Evolutionary conservation across 1,140 invertebrate genomes (phyloP), one percentile per base, ranked within the genome.

Genomic region (Cyclina sinensis): DNA sequence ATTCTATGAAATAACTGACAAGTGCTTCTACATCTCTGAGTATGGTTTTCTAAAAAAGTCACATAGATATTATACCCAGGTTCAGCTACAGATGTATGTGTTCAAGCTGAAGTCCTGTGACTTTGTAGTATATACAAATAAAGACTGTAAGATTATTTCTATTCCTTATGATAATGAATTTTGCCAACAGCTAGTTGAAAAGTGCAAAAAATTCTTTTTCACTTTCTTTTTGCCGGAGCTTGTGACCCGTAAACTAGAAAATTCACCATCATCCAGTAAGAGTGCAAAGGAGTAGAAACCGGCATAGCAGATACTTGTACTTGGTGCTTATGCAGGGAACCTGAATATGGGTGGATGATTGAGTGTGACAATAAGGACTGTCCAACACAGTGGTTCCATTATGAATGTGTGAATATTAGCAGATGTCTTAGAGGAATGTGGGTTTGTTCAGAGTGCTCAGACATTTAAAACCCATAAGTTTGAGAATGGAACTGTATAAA

Each of bases 381-480:
- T 54, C 30, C 35, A 14, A 84, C 43, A 51, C 62, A 73, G n/a
- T 85, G 82, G 82, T 85, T 85, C 32, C 65, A 85, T 24, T 85
- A 73, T 37, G 32, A 37, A 30, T 85, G 82, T 85, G 68, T 85
- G 30, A 74, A 74, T 14, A 51, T 73, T 9, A 46, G 59, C 16
- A 73, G 59, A 32, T 27, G 32, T n/a, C 82, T 43, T 74, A 51
- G 48, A 30, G 68, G 82, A 21, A 85, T 74, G 32, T 85, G 82
- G 82, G 21, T 65, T 30, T 85, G 82, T 73, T 48, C 68, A 0
- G 82, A 85, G 16, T 85, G 82, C 35, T 32, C 24, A 18, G 76
- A 68, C 14, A 43, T 7, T 7, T 43, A 43, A 43, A 43, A 7
- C 43, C n/a, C n/a, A n/a, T n/a, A n/a, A n/a, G n/a, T n/a, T n/a